Conservation (phyloP, 2,113 vertebrate species). For the Cyphomyrus discorhynchus region DNA sequence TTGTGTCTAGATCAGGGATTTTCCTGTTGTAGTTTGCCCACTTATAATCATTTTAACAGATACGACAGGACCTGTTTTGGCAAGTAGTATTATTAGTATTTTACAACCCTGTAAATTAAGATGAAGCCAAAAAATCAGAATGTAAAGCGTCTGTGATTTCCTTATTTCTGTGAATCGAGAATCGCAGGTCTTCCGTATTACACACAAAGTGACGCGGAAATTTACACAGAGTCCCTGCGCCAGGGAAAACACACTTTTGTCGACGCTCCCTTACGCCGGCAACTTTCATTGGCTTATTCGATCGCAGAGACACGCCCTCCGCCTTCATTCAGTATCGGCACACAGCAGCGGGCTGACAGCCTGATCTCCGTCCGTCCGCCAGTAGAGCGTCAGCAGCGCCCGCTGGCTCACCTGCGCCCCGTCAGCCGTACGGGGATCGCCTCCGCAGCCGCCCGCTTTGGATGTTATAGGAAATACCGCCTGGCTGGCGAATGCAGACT, state of each 20-base stretch:
- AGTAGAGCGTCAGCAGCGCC: not conserved
- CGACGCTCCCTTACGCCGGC: constrained; percentile 47
- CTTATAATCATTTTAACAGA: not conserved
- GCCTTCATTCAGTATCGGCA: constrained; percentile 43
- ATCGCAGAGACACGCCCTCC: constrained; percentile 24
- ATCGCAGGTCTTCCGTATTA: not conserved
- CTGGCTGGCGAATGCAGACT: not conserved
- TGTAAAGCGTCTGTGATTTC: not conserved
- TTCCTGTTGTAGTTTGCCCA: not conserved
- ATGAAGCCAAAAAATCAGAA: not conserved
- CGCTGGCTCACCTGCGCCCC: not conserved
- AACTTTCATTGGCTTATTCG: constrained; percentile 34
- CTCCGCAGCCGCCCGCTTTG: not conserved
- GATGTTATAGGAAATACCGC: not conserved
- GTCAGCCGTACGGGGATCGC: not conserved
- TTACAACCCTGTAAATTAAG: not conserved
- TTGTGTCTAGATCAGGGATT: not conserved
- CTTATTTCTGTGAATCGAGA: not conserved
- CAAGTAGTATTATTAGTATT: not conserved
- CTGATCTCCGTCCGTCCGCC: not conserved
- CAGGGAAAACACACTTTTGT: constrained; percentile 4
- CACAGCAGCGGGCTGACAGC: constrained; percentile 31
- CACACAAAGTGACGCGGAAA: not conserved
- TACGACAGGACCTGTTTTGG: not conserved
- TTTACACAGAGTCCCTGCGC: constrained; percentile 21